Base-by-base conservation (phyloP, 2,797 vertebrate genomes). In the Molossus molossus region DNA sequence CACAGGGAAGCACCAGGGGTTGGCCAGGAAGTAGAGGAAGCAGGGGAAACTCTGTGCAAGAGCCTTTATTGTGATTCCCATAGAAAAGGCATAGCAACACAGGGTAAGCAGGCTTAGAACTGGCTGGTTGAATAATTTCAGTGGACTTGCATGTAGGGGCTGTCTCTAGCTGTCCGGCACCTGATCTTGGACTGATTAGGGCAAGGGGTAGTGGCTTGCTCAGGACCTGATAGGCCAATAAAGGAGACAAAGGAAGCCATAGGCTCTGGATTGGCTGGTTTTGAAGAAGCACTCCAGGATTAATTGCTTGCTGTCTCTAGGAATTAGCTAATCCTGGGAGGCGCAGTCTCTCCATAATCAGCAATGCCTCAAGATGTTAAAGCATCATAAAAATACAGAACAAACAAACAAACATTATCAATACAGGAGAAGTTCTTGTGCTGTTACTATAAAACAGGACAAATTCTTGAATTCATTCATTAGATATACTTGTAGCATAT, bases 301-400 rank as follows among this genome's bases (percentile, higher is more conserved):
- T 23, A 81, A 70, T 12, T 82, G 20, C 48, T 84, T 81, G 37
- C 57, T 69, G 1, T 62, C 25, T 89, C 58, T 53, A 86, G 29
- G 45, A 82, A 91, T 92, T 76, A 91, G 58, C 57, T 89, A 80
- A 91, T 13, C 20, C 23, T 70, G 45, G 45, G 3, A 87, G 5
- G 0, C 7, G 4, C 18, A 90, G 5, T 76, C 23, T 18, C 33
- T 81, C n/a, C 27, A 94, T 45, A 73, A 50, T 70, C 37, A 93
- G 25, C 48, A 84, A 90, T 37, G 7, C 40, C 27, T 73, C 9
- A 45, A 25, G 29, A 50, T 29, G 53, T 93, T 3, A 57, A 91
- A 87, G 69, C 20, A 93, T 67, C 33, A 87, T 55, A 85, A 94
- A 95, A 95, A 76, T 58, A 81, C 14, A 76, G 48, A 89, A 84